A percentile compares a stretch with the other conserved stretches of the same genome.
These are phyloP conservation scores for Entosphenus tridentatus DNA, from an alignment of 2,113 vertebrate genomes.

Conservation along the genomic window DNA sequence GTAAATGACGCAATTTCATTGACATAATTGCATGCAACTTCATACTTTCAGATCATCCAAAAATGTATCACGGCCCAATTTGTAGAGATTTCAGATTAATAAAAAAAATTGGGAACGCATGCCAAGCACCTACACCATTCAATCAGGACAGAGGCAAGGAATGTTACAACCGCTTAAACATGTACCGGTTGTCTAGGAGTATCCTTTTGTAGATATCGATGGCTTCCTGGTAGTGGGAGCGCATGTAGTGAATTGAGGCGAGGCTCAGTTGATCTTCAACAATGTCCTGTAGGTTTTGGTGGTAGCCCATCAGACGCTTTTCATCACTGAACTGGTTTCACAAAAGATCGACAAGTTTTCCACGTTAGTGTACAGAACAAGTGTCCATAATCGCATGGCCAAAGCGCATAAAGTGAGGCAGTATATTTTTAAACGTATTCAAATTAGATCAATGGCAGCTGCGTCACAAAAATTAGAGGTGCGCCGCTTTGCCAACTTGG, in stretches of 20 bases:
- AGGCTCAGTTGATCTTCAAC: constrained; percentile 91
- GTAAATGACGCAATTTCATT: no score
- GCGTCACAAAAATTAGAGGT: not conserved
- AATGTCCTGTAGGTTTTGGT: constrained; percentile 82
- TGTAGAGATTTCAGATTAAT: no score
- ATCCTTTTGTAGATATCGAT: constrained; percentile 94
- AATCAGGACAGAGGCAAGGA: no score
- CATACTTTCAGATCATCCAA: no score
- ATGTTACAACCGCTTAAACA: no score
- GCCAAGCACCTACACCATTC: no score
- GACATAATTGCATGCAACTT: no score
- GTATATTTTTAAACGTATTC: not conserved
- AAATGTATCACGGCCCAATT: no score
- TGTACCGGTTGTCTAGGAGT: constrained; percentile 58
- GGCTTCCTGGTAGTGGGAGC: constrained; percentile 88
- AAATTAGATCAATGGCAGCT: not conserved
- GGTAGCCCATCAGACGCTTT: constrained; percentile 78
- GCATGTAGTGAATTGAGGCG: constrained; percentile 95
- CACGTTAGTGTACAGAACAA: not conserved
- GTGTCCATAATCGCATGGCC: not conserved
- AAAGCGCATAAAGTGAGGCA: not conserved
- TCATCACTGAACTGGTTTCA: constrained; percentile 60
- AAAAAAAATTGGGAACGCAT: no score
- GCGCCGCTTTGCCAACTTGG: not conserved
- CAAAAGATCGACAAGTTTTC: not conserved